Percentiles rank a stretch among this genome's conserved stretches.
These are phyloP conservation scores for Andrena marginata DNA, from an alignment of 2,888 invertebrate genomes.

Conservation along the genomic window DNA sequence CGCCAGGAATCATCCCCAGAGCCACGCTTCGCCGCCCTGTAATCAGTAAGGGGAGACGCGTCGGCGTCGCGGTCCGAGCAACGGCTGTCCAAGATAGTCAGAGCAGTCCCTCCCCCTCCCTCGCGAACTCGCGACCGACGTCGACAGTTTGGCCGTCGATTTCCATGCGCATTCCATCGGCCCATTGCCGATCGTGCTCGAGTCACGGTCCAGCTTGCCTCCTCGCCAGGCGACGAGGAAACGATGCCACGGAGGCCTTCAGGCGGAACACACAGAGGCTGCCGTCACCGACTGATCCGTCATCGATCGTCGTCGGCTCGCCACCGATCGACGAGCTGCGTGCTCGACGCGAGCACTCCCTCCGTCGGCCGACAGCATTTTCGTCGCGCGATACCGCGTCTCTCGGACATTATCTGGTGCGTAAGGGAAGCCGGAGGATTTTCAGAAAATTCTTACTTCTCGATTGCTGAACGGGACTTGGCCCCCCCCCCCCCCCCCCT, in stretches of 20 bases:
- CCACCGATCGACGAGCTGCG: conserved; percentile 6
- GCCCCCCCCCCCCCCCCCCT: no score
- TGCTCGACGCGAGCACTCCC: not conserved
- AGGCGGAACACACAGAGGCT: conserved; percentile 64
- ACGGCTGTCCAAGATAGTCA: no score
- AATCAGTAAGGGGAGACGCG: conserved; percentile 73
- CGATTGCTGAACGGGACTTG: not conserved
- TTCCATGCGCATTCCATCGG: conserved; percentile 38
- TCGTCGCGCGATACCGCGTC: conserved; percentile 47
- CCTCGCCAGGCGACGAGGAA: conserved; percentile 62
- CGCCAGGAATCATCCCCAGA: conserved; percentile 78
- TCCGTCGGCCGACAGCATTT: conserved; percentile 8
- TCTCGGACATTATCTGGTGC: conserved; percentile 42
- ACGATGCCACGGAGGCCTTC: conserved; percentile 74
- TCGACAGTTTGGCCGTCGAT: conserved; percentile 1
- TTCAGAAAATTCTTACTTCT: conserved; percentile 28
- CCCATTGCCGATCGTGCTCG: conserved; percentile 20
- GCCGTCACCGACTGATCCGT: conserved; percentile 80
- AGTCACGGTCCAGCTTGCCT: conserved; percentile 27
- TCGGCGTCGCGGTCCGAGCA: not conserved
- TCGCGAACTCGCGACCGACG: not conserved
- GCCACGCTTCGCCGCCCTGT: conserved; percentile 81
- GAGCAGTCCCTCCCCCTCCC: not conserved
- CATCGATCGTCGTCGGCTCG: conserved; percentile 67
- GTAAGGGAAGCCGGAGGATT: conserved; percentile 43